Conservation (phyloP, 64 coral and sea anemone genomes). For the Hydrozoanthus tunicans region DNA sequence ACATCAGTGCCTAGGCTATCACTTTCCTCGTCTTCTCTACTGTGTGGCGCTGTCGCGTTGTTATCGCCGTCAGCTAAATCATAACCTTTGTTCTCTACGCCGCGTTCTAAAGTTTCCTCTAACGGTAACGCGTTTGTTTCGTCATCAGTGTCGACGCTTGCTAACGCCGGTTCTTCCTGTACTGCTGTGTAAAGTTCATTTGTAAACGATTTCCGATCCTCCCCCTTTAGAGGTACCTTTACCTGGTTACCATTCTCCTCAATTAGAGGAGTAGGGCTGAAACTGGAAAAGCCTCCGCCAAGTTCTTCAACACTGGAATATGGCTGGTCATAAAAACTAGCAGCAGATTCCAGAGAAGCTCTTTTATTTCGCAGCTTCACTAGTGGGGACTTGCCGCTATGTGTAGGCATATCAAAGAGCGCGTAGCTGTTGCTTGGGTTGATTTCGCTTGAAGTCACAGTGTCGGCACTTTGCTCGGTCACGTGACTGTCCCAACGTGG, state of each 20-base stretch:
- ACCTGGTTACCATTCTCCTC: neutral
- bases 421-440: conserved; percentile 21
- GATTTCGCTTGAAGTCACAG: neutral
- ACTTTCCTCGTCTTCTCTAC: neutral
- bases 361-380: conserved; percentile 59
- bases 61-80: neutral
- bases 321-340: conserved; percentile 70
- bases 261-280: conserved; percentile 64
- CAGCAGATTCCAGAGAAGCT: conserved; percentile 61
- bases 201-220: conserved; percentile 63
- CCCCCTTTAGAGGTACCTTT: neutral
- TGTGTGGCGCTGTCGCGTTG: neutral
- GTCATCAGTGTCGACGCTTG: conserved; percentile 31
- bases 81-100: conserved; percentile 49
- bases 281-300: conserved; percentile 79
- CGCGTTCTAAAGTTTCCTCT: neutral
- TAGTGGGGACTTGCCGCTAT: conserved; percentile 23
- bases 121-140: neutral
- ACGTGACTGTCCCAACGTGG: conserved; percentile 14
- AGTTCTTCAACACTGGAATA: conserved; percentile 86
- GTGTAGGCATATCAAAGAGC: neutral
- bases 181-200: conserved; percentile 68
- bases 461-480: conserved; percentile 26
- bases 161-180: neutral
- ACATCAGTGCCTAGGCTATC: neutral